Percentiles rank a stretch among this genome's conserved stretches.
Evolutionary conservation across 2,888 invertebrate genomes (phyloP).

Genomic region (Sylvicola cinctus): DNA sequence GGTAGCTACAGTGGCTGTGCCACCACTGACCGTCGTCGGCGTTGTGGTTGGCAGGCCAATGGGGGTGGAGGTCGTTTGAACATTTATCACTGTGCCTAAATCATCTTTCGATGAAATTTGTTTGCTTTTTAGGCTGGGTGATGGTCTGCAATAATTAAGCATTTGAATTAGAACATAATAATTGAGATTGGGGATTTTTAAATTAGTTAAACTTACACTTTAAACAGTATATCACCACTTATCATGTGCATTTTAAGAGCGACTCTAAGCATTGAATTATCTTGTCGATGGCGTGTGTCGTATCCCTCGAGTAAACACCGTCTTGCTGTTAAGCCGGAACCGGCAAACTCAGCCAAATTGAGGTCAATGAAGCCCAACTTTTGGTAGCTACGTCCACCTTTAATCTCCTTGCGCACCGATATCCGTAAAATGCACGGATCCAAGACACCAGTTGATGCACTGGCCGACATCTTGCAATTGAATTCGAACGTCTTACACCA

Average conservation of each 20-base stretch:
- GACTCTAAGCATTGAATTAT: constrained; percentile 87
- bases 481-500: constrained; percentile 86
- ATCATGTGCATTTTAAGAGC: constrained; percentile 85
- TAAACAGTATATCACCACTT: constrained; percentile 90
- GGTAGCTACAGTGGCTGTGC: constrained; percentile 2
- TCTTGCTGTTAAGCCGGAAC: constrained; percentile 67
- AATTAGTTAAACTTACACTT: constrained; percentile 57
- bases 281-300: constrained; percentile 77
- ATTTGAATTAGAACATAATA: constrained; percentile 1
- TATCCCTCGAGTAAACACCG: constrained; percentile 91
- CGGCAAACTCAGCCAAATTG: constrained; percentile 92
- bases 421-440: constrained; percentile 85
- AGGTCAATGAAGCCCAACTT: constrained; percentile 96
- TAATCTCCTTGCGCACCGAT: constrained; percentile 82
- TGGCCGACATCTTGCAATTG: constrained; percentile 92
- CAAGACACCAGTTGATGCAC: constrained; percentile 82
- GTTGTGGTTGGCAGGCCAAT: too few relatives aligned
- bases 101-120: constrained; percentile 28
- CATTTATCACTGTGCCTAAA: constrained; percentile 13
- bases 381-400: constrained; percentile 32
- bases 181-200: not conserved
- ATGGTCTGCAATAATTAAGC: constrained; percentile 30
- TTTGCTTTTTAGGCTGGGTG: constrained; percentile 36
- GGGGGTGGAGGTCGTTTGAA: too few relatives aligned
- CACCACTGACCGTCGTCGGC: too few relatives aligned